phyloP scores from a whole-genome alignment of 2,888 invertebrate species.

The Drosophila tripunctata region DNA sequence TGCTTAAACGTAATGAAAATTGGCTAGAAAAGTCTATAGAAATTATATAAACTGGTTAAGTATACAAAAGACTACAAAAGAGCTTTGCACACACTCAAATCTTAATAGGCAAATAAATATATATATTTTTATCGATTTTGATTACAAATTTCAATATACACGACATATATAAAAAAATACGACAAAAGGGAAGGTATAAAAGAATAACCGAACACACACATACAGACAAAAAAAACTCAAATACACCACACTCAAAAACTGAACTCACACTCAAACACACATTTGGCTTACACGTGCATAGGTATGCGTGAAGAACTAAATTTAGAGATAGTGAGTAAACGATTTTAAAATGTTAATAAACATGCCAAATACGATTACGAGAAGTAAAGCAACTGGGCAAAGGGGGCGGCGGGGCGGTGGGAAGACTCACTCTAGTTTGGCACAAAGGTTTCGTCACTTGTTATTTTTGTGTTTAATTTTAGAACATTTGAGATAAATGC shows the following conservation, averaged over 20 bases:
- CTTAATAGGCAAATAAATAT: slow-evolving; percentile 58
- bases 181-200: slow-evolving; percentile 63
- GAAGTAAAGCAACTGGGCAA: too few relatives aligned
- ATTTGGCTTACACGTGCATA: not conserved
- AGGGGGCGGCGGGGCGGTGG: too few relatives aligned
- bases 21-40: slow-evolving; percentile 15
- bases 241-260: slow-evolving; percentile 17
- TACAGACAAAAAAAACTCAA: slow-evolving; percentile 22
- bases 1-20: slow-evolving; percentile 3
- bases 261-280: slow-evolving; percentile 11
- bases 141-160: slow-evolving; percentile 81
- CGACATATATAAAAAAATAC: slow-evolving; percentile 61
- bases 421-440: slow-evolving; percentile 27
- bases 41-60: slow-evolving; percentile 5
- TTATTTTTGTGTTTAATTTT: not conserved
- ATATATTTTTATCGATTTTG: slow-evolving; percentile 78
- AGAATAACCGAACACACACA: slow-evolving; percentile 36
- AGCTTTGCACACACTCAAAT: slow-evolving; percentile 56
- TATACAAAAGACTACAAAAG: slow-evolving; percentile 14
- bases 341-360: slow-evolving; percentile 76
- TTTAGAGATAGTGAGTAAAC: slow-evolving; percentile 78
- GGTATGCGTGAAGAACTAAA: slow-evolving; percentile 48
- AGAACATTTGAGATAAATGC: slow-evolving; percentile 21
- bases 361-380: slow-evolving; percentile 62
- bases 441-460: slow-evolving; percentile 54